These are phyloP conservation scores for Aythya baeri DNA, from an alignment of 2,113 vertebrate species.

Conservation along the genomic window DNA sequence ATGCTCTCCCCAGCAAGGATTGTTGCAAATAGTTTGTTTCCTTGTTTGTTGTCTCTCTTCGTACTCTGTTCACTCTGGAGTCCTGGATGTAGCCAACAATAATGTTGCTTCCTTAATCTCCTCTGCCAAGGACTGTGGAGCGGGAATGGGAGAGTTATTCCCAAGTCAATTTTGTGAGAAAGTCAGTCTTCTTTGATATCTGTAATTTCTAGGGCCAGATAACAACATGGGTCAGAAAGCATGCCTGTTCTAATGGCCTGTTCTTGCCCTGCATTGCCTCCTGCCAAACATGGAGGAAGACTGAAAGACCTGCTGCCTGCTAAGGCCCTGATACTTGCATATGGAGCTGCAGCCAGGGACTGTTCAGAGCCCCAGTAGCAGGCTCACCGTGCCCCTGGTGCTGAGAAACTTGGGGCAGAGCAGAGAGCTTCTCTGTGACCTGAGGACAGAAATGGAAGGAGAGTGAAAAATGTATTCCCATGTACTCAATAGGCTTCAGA, in stretches of 20 bases:
- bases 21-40: not conserved
- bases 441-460: not conserved
- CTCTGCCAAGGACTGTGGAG: not conserved
- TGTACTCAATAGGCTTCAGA: fast-evolving
- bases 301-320: not conserved
- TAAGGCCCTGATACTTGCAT: not conserved
- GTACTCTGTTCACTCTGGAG: not conserved
- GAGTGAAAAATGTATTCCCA: not conserved
- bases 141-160: not conserved
- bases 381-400: fast-evolving
- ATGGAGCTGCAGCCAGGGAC: not conserved
- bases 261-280: not conserved
- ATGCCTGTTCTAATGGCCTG: not conserved
- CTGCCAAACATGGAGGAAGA: fast-evolving
- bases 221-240: not conserved
- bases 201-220: not conserved
- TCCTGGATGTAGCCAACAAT: not conserved
- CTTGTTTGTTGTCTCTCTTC: not conserved
- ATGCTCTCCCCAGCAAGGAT: not conserved
- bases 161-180: not conserved
- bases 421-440: not conserved
- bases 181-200: not conserved
- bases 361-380: not conserved
- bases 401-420: not conserved
- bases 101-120: not conserved